A percentile compares a stretch with the other conserved stretches of the same genome.
These are phyloP conservation scores for Capromys pilorides DNA, from an alignment of 2,797 vertebrate species.

Conservation along the genomic window DNA sequence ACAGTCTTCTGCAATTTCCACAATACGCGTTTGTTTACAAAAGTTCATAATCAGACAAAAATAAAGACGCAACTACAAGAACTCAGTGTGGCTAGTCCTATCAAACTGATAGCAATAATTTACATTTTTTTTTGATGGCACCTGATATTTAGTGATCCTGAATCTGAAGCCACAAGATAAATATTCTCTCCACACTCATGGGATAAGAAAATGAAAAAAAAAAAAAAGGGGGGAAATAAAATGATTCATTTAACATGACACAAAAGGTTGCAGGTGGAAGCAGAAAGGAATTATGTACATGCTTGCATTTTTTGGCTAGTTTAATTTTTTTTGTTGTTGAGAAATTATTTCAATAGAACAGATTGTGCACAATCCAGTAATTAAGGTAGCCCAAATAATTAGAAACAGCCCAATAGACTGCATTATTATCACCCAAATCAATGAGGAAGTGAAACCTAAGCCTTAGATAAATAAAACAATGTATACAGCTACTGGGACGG, in stretches of 20 bases:
- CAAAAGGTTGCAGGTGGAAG: conserved; percentile 55
- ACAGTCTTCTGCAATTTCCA: conserved; percentile 32
- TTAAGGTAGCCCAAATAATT: conserved; percentile 76
- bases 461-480: conserved; percentile 40
- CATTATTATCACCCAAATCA: conserved; percentile 70
- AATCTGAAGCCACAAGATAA: conserved; percentile 69
- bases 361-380: conserved; percentile 67
- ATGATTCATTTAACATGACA: conserved; percentile 70
- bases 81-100: neutral
- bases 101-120: conserved; percentile 45
- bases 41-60: conserved; percentile 53
- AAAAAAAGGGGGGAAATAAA: conserved; percentile 51
- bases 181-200: conserved; percentile 48
- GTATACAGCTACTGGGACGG: neutral
- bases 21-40: neutral
- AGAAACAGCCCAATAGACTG: conserved; percentile 69
- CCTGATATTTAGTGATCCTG: conserved; percentile 65
- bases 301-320: neutral
- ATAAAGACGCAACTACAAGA: neutral
- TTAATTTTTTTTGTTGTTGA: conserved; percentile 54
- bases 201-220: conserved; percentile 69
- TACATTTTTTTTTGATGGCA: conserved; percentile 40
- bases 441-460: conserved; percentile 57
- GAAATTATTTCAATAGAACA: conserved; percentile 66
- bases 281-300: conserved; percentile 22